Conservation (phyloP, 2,888 invertebrate genomes). For the Phengaris arion region DNA sequence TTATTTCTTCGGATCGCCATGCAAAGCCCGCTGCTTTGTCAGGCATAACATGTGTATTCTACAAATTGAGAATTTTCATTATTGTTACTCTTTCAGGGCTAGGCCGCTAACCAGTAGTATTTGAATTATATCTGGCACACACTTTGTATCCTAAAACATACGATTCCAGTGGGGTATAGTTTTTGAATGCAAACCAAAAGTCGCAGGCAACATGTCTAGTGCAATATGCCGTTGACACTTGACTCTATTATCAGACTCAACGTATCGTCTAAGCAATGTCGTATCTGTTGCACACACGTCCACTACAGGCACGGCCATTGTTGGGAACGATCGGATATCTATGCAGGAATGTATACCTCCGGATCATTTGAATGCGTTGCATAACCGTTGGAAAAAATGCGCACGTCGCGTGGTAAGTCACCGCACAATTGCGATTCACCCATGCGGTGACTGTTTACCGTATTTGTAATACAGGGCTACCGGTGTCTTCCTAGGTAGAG, state of each 20-base stretch:
- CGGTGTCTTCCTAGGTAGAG: neutral
- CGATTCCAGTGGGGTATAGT: too few species aligned
- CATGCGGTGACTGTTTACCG: slow-evolving; percentile 3
- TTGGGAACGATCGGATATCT: slow-evolving; percentile 26
- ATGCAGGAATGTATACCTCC: slow-evolving; percentile 39
- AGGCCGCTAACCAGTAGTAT: too few species aligned
- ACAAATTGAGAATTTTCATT: too few species aligned
- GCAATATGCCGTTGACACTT: neutral
- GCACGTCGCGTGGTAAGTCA: neutral
- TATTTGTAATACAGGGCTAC: neutral
- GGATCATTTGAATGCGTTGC: slow-evolving; percentile 41
- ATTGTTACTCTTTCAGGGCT: too few species aligned
- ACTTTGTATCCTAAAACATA: too few species aligned
- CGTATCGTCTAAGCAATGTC: neutral
- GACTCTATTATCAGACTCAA: neutral
- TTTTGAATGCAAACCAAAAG: too few species aligned
- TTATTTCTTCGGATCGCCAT: too few species aligned
- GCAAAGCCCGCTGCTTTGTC: too few species aligned
- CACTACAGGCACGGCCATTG: slow-evolving; percentile 1
- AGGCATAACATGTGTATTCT: too few species aligned
- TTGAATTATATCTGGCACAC: too few species aligned
- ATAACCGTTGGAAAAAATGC: slow-evolving; percentile 30
- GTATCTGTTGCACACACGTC: slow-evolving; percentile 3
- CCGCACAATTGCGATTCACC: slow-evolving; percentile 1
- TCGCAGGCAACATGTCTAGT: neutral